phyloP scores from a whole-genome alignment of 2,888 invertebrate genomes.

The Idaea dimidiata region DNA sequence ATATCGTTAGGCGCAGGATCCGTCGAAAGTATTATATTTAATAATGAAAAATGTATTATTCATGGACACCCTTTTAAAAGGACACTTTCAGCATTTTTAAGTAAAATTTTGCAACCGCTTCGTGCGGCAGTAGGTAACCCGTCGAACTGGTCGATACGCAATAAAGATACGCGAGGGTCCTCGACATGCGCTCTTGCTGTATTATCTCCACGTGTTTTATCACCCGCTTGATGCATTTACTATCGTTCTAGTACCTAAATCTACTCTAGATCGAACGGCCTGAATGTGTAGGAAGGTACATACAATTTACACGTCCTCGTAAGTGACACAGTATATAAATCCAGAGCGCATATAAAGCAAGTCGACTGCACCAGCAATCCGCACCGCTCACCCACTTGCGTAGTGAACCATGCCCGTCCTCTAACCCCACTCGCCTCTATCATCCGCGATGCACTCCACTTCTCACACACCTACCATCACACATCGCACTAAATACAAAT shows the following conservation, averaged over 20 bases:
- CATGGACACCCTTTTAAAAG: background rate
- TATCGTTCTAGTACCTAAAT: background rate
- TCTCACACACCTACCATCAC: background rate
- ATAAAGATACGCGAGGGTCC: background rate
- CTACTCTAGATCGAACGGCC: background rate
- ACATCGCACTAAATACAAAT: background rate
- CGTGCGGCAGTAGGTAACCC: background rate
- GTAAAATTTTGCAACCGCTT: background rate
- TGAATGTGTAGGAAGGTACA: background rate
- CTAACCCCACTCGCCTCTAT: background rate
- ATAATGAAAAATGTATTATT: background rate
- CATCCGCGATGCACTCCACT: background rate
- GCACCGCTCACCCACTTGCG: background rate
- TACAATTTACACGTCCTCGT: background rate
- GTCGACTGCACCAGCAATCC: background rate
- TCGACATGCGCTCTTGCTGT: background rate
- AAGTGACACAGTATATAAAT: background rate
- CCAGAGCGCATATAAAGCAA: background rate
- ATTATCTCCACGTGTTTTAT: background rate
- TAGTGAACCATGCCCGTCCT: background rate
- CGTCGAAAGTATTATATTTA: background rate
- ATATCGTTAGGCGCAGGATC: background rate
- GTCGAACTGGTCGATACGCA: background rate
- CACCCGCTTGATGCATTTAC: background rate
- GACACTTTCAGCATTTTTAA: conserved; percentile 1